These are phyloP conservation scores for Drosophila pectinifera DNA, from an alignment of 1,140 invertebrate species.

Conservation along the genomic window DNA sequence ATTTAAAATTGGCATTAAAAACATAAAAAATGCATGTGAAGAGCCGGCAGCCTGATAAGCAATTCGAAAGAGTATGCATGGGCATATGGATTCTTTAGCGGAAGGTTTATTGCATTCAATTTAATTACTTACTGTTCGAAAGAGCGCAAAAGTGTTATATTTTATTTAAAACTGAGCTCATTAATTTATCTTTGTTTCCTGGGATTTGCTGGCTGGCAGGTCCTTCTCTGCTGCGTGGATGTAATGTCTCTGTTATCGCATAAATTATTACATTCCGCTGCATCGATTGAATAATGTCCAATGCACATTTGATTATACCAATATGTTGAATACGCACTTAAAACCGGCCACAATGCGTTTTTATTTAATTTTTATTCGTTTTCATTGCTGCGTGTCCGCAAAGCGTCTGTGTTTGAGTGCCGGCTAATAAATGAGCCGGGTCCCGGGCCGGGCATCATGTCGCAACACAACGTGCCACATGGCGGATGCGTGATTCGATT, in stretches of 20 bases:
- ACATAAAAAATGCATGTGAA: slow-evolving; percentile 53
- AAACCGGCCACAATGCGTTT: slow-evolving; percentile 46
- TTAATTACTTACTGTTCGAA: neutral
- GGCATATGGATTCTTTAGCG: neutral
- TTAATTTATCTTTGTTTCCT: neutral
- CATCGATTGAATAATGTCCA: slow-evolving; percentile 45
- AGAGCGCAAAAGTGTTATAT: neutral
- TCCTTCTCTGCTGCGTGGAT: neutral
- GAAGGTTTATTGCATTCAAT: neutral
- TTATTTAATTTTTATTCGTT: slow-evolving; percentile 54
- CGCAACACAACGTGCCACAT: slow-evolving; percentile 34
- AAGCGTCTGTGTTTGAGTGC: slow-evolving; percentile 19
- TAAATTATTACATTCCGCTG: slow-evolving; percentile 50
- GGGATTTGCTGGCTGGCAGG: slow-evolving; percentile 13
- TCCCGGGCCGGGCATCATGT: slow-evolving; percentile 23
- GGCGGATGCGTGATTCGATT: slow-evolving; percentile 44
- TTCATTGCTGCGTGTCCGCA: slow-evolving; percentile 21
- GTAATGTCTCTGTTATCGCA: slow-evolving; percentile 39
- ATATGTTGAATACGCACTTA: slow-evolving; percentile 48
- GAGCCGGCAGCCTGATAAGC: slow-evolving; percentile 33
- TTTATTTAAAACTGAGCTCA: neutral
- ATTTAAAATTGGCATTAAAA: slow-evolving; percentile 72
- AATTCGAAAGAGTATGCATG: slow-evolving; percentile 30
- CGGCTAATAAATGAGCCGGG: slow-evolving; percentile 49
- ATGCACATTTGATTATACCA: slow-evolving; percentile 56